Conservation (phyloP, 2,113 vertebrate species). For the Cygnus atratus region DNA sequence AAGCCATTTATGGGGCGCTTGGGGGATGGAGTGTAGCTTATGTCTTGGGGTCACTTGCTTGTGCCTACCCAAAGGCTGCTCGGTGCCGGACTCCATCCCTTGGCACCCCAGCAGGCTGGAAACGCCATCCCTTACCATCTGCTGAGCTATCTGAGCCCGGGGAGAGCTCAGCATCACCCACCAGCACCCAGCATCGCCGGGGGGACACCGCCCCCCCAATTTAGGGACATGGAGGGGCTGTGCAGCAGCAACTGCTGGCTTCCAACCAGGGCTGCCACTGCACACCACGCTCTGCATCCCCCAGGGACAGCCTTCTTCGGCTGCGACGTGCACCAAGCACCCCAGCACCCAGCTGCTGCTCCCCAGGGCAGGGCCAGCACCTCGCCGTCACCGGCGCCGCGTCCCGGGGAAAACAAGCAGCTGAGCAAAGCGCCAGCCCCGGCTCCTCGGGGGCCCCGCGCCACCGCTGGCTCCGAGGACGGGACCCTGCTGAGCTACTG, state of each 20-base stretch:
- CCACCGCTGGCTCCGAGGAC: background rate
- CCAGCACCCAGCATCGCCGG: background rate
- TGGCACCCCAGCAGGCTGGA: background rate
- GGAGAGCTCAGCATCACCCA: background rate
- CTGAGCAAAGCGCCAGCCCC: background rate
- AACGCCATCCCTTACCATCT: rapidly evolving
- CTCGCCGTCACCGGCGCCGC: background rate
- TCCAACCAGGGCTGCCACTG: background rate
- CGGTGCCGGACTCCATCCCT: background rate
- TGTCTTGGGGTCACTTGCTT: rapidly evolving
- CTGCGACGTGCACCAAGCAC: rapidly evolving
- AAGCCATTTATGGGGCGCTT: rapidly evolving
- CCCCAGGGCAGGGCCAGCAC: background rate
- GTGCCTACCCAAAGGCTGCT: background rate
- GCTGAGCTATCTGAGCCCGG: background rate
- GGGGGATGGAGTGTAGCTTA: rapidly evolving
- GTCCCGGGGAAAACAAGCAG: background rate
- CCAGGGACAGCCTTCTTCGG: background rate
- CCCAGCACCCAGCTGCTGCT: background rate
- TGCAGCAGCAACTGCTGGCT: background rate
- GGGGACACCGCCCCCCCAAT: background rate
- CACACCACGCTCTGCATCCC: background rate
- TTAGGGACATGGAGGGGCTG: background rate
- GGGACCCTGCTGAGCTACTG: conserved; percentile 13
- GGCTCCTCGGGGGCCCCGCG: background rate